Percentiles rank a stretch among this genome's conserved stretches.
phyloP scores from a whole-genome alignment of 2,888 invertebrate genomes.

The Cerastis leucographa region DNA sequence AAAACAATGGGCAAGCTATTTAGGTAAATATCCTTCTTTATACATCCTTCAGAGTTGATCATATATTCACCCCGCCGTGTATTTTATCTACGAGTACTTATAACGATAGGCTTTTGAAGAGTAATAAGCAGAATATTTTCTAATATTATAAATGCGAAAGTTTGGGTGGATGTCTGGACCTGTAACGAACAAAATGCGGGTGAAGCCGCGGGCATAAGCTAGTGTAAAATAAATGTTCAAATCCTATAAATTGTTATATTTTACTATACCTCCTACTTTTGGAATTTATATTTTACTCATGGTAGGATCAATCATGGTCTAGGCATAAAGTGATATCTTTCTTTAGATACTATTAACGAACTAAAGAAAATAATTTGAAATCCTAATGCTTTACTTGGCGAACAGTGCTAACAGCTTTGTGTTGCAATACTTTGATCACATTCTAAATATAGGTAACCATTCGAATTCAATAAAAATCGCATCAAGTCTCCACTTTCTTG shows the following conservation, averaged over 20 bases:
- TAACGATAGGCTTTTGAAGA: neutral
- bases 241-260: neutral
- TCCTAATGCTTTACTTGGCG: neutral
- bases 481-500: constrained; percentile 31
- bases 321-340: neutral
- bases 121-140: no score
- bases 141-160: no score
- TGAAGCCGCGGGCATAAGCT: no score
- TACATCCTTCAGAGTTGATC: neutral
- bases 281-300: neutral
- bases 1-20: constrained; percentile 22
- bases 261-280: neutral
- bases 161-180: no score
- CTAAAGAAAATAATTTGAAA: neutral
- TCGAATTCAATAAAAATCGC: constrained; percentile 28
- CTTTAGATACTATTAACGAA: neutral
- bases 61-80: neutral
- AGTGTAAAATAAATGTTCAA: neutral
- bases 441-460: constrained; percentile 16
- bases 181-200: no score
- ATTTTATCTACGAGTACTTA: neutral
- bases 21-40: neutral
- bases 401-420: neutral
- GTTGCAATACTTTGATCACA: constrained; percentile 14
- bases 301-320: neutral